A percentile compares a stretch with the other conserved stretches of the same genome.
These are phyloP conservation scores for Ectemnius continuus DNA, from an alignment of 2,888 invertebrate species.

Conservation along the genomic window DNA sequence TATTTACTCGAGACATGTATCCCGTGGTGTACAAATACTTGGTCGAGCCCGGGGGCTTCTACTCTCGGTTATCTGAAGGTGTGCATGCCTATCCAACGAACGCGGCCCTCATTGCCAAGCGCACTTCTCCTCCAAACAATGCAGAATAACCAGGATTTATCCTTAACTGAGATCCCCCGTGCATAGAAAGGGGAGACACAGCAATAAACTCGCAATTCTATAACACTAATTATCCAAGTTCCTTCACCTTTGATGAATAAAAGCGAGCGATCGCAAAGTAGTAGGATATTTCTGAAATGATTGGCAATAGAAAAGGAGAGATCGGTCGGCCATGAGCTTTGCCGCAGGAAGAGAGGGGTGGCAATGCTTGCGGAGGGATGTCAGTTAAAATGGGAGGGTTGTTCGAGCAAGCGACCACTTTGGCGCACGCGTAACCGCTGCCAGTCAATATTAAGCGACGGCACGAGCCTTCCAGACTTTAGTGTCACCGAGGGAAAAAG, in stretches of 20 bases:
- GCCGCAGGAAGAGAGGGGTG: conserved; percentile 32
- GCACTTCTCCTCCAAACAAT: conserved; percentile 36
- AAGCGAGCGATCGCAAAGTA: conserved; percentile 41
- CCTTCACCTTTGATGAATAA: too few species aligned
- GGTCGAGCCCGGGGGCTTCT: conserved; percentile 42
- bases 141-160: conserved; percentile 45
- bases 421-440: conserved; percentile 75
- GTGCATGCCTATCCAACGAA: conserved; percentile 38
- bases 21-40: conserved; percentile 42
- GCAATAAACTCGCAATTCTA: too few species aligned
- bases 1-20: conserved; percentile 40
- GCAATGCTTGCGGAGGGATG: conserved; percentile 45
- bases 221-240: too few species aligned
- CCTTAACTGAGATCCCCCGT: background rate
- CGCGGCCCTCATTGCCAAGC: conserved; percentile 15
- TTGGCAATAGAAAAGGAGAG: conserved; percentile 24
- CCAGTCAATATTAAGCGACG: conserved; percentile 75
- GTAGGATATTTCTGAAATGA: background rate
- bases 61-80: background rate
- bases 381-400: conserved; percentile 64
- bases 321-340: conserved; percentile 51
- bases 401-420: conserved; percentile 63
- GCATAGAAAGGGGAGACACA: too few species aligned
- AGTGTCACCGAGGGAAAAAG: conserved; percentile 54
- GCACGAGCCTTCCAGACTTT: conserved; percentile 49